These are phyloP conservation scores for Polymixis lichenea DNA, from an alignment of 2,888 invertebrate genomes.

Conservation along the genomic window DNA sequence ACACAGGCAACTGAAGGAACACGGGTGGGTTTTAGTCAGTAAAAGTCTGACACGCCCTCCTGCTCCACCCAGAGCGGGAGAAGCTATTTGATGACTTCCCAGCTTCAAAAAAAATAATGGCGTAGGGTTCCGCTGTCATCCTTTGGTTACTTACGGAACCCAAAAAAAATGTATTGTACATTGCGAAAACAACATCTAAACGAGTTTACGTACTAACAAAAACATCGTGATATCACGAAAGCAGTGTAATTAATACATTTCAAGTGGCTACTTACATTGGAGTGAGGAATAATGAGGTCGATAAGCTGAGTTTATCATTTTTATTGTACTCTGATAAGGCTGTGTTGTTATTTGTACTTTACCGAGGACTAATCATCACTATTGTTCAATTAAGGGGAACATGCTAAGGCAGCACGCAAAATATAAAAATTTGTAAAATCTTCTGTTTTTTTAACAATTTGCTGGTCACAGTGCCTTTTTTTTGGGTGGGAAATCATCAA, in stretches of 20 bases:
- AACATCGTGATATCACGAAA: constrained; percentile 52
- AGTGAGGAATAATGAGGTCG: constrained; percentile 58
- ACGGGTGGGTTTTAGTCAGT: too few species aligned
- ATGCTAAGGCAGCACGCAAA: background rate
- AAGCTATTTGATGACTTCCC: too few species aligned
- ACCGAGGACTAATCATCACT: constrained; percentile 24
- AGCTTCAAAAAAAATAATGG: too few species aligned
- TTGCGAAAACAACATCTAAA: constrained; percentile 29
- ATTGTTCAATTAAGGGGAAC: constrained; percentile 17
- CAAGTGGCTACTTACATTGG: constrained; percentile 56
- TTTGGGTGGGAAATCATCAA: too few species aligned
- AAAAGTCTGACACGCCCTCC: too few species aligned
- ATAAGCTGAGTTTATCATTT: constrained; percentile 62
- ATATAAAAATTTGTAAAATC: too few species aligned
- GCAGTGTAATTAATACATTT: constrained; percentile 57
- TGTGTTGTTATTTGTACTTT: constrained; percentile 43
- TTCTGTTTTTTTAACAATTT: too few species aligned
- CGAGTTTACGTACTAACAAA: constrained; percentile 26
- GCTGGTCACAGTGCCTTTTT: too few species aligned
- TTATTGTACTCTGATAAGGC: constrained; percentile 53
- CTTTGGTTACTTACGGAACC: background rate
- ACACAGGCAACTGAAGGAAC: too few species aligned
- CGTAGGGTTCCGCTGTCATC: background rate
- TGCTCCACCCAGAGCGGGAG: too few species aligned
- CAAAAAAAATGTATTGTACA: background rate